Evolutionary conservation across 2,888 invertebrate species (phyloP).

Genomic region (Cephus runcator): DNA sequence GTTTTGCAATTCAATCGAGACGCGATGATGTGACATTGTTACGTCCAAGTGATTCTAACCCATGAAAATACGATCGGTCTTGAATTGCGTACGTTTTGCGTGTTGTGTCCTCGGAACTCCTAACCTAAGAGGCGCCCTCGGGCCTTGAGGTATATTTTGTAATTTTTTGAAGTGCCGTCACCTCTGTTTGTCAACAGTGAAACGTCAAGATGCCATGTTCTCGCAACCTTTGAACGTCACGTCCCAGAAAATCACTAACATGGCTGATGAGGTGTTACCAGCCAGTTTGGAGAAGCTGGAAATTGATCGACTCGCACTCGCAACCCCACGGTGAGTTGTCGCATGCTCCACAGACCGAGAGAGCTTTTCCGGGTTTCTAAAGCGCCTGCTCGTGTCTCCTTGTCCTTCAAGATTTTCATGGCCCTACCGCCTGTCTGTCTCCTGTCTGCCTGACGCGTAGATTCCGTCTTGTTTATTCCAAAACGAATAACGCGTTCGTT

Average conservation of each 20-base stretch:
- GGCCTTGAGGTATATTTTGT: constrained; percentile 28
- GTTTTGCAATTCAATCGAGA: not conserved
- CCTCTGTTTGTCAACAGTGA: constrained; percentile 39
- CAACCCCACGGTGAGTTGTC: constrained; percentile 14
- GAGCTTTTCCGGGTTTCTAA: constrained; percentile 15
- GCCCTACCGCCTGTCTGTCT: not conserved
- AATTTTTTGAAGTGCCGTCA: constrained; percentile 32
- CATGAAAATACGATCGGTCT: constrained; percentile 5
- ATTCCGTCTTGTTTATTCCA: not conserved
- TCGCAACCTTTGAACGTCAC: constrained; percentile 25
- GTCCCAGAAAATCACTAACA: constrained; percentile 34
- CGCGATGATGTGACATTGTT: not conserved
- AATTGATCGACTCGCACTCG: constrained; percentile 46
- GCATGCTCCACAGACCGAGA: not conserved
- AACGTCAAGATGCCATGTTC: constrained; percentile 39
- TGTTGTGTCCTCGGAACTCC: constrained; percentile 23
- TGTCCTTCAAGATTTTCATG: not conserved
- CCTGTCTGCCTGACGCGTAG: not conserved
- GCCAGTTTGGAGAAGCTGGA: constrained; percentile 58
- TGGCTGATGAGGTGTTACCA: constrained; percentile 57
- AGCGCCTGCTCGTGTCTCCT: constrained; percentile 26
- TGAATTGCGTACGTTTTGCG: constrained; percentile 20
- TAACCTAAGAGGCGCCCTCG: not conserved
- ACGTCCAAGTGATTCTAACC: not conserved
- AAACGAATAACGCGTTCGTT: not conserved